Conservation (phyloP, 1,140 invertebrate species). For the Lutraria rhynchaena region DNA sequence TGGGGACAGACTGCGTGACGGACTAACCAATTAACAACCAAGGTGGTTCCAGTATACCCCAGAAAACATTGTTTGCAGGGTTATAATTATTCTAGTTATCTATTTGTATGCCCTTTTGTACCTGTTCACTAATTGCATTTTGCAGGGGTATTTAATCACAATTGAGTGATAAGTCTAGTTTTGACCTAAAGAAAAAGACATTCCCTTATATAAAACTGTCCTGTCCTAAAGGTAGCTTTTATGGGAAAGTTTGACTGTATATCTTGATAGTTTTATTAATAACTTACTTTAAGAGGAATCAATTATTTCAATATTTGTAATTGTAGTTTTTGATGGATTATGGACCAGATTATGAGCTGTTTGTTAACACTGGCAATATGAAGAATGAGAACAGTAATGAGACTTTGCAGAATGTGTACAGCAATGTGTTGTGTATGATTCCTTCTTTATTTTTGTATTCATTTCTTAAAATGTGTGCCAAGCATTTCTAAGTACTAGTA, state of each 20-base stretch:
- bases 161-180: not conserved
- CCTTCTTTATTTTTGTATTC: too few relatives aligned
- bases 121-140: not conserved
- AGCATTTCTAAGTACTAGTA: too few relatives aligned
- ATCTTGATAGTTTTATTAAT: not conserved
- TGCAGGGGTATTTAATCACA: too few relatives aligned
- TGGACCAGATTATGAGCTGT: constrained; percentile 85
- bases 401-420: constrained; percentile 67
- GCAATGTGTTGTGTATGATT: constrained; percentile 45
- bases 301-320: constrained; percentile 53
- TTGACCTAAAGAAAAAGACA: not conserved
- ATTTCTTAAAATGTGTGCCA: too few relatives aligned
- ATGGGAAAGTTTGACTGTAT: not conserved
- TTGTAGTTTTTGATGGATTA: constrained; percentile 85
- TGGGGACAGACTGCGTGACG: too few relatives aligned
- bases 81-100: too few relatives aligned
- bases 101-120: too few relatives aligned
- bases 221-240: too few relatives aligned
- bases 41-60: too few relatives aligned
- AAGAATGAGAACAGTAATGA: constrained; percentile 83
- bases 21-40: too few relatives aligned
- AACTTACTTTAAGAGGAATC: not conserved
- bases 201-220: not conserved
- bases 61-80: too few relatives aligned
- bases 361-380: constrained; percentile 82